Evolutionary conservation across 1,140 invertebrate species (phyloP).

Genomic region (Halyomorpha halys): DNA sequence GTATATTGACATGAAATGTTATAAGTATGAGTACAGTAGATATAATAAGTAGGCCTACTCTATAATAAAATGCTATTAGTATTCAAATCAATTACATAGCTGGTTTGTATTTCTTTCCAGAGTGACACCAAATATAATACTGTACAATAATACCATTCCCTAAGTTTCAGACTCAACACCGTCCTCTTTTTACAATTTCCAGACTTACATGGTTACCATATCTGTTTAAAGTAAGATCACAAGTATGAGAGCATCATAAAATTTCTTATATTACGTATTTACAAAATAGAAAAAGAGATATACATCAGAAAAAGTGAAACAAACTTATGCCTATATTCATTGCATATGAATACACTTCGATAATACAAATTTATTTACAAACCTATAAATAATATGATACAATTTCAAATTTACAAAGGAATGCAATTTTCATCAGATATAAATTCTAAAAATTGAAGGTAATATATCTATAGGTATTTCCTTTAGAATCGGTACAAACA

Average conservation of each 20-base stretch:
- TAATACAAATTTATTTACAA: slow-evolving; percentile 22
- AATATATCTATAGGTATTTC: background rate
- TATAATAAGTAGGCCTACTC: slow-evolving; percentile 24
- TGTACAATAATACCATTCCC: slow-evolving; percentile 4
- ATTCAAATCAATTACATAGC: slow-evolving; percentile 15
- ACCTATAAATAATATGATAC: slow-evolving; percentile 19
- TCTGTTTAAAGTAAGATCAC: slow-evolving; percentile 19
- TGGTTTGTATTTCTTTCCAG: background rate
- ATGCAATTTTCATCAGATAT: slow-evolving; percentile 6
- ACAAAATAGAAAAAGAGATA: slow-evolving; percentile 13
- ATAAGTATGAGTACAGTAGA: slow-evolving; percentile 12
- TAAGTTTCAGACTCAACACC: background rate
- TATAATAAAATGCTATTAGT: slow-evolving; percentile 17
- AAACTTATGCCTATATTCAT: background rate
- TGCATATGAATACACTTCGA: slow-evolving; percentile 1
- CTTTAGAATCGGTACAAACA: slow-evolving; percentile 10
- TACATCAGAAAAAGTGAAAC: slow-evolving; percentile 5
- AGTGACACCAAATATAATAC: slow-evolving; percentile 6
- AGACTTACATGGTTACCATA: background rate
- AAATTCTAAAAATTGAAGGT: slow-evolving; percentile 10
- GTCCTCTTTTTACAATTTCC: background rate
- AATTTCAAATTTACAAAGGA: slow-evolving; percentile 22
- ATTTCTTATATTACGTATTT: slow-evolving; percentile 13
- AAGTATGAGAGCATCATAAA: slow-evolving; percentile 18
- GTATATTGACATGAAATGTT: slow-evolving; percentile 20